A percentile compares a stretch with the other conserved stretches of the same genome.
These are phyloP conservation scores for Perizoma flavofasciatum DNA, from an alignment of 2,888 invertebrate genomes.

Conservation along the genomic window DNA sequence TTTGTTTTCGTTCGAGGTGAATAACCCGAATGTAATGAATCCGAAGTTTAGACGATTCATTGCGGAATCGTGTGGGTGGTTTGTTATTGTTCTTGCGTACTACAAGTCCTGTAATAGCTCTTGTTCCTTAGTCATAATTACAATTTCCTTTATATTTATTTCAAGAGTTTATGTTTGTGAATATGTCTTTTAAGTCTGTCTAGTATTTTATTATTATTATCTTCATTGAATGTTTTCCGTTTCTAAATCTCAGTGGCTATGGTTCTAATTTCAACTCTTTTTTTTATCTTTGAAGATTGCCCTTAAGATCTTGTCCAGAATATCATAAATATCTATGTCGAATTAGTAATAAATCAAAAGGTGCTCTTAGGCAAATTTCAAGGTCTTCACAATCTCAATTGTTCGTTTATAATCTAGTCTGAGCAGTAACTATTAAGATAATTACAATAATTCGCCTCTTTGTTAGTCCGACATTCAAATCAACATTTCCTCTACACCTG, in stretches of 20 bases:
- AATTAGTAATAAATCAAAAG: slow-evolving; percentile 22
- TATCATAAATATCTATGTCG: slow-evolving; percentile 10
- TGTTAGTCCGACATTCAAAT: slow-evolving; percentile 54
- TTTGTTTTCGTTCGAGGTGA: slow-evolving; percentile 74
- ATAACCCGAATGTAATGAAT: slow-evolving; percentile 55
- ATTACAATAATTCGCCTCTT: slow-evolving; percentile 62
- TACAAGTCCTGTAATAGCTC: slow-evolving; percentile 25
- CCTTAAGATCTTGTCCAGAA: neutral
- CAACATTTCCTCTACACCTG: slow-evolving; percentile 29
- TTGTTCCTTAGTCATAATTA: slow-evolving; percentile 15
- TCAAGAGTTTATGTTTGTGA: slow-evolving; percentile 4
- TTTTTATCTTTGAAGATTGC: slow-evolving; percentile 1
- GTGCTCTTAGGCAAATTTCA: slow-evolving; percentile 49
- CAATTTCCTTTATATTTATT: neutral
- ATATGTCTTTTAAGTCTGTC: no score
- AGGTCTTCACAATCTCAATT: slow-evolving; percentile 51
- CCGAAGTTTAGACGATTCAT: slow-evolving; percentile 35
- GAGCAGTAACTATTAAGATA: slow-evolving; percentile 49
- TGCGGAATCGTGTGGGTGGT: slow-evolving; percentile 37
- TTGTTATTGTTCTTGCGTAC: slow-evolving; percentile 38
- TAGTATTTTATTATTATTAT: neutral
- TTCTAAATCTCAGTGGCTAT: no score
- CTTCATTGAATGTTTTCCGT: no score
- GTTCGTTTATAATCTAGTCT: slow-evolving; percentile 55
- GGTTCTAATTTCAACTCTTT: neutral